phyloP scores from a whole-genome alignment of 2,113 vertebrate genomes.

The Erinaceus europaeus region DNA sequence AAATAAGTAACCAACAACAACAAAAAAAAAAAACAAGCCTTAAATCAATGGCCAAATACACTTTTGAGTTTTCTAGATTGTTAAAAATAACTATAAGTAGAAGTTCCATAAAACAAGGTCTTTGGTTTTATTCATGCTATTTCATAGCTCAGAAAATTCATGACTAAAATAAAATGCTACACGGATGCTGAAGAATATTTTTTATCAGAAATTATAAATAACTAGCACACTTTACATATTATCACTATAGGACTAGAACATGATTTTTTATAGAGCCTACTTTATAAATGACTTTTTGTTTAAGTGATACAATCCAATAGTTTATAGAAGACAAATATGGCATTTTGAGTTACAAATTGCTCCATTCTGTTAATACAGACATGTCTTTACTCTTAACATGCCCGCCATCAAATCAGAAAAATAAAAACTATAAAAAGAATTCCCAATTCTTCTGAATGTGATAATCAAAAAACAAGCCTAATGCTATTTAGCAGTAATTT shows the following conservation, averaged over 20 bases:
- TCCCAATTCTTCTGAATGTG: conserved; percentile 8
- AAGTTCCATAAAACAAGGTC: conserved; percentile 2
- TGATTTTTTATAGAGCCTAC: conserved; percentile 1
- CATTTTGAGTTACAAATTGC: background rate
- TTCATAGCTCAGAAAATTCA: conserved; percentile 17
- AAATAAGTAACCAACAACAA: too few species aligned
- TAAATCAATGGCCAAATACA: conserved; percentile 9
- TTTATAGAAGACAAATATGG: conserved; percentile 14
- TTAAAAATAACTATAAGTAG: conserved; percentile 3
- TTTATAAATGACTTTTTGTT: conserved; percentile 23
- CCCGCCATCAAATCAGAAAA: conserved; percentile 31
- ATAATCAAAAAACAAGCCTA: background rate
- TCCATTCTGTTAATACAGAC: background rate
- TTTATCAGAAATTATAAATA: conserved; percentile 13
- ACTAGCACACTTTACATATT: conserved; percentile 3
- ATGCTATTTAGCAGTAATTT: background rate
- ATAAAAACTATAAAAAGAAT: conserved; percentile 8
- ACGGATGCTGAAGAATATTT: background rate
- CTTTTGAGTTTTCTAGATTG: background rate
- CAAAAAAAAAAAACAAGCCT: conserved; percentile 8
- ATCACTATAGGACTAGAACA: background rate
- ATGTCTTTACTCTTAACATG: background rate
- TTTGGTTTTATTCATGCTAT: background rate
- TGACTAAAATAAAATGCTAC: conserved; percentile 5
- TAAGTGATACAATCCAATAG: background rate